Conservation (phyloP, 2,888 invertebrate species). For the Sinopyrophorus schimmeli region DNA sequence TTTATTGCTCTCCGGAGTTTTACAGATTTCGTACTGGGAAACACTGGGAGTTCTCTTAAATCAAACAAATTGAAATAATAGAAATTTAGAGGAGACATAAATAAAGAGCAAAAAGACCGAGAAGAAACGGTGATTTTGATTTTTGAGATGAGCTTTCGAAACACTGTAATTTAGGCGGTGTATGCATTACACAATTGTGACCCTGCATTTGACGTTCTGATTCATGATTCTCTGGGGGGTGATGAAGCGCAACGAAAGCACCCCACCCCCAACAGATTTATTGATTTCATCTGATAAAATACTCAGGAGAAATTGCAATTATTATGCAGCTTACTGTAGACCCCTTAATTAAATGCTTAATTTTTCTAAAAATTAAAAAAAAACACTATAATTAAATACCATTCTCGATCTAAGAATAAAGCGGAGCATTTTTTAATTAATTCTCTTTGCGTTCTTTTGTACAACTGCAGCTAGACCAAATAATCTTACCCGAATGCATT, state of each 20-base stretch:
- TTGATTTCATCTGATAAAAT: constrained; percentile 20
- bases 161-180: too few species aligned
- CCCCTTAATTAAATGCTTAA: constrained; percentile 13
- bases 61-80: too few species aligned
- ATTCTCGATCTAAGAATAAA: neutral
- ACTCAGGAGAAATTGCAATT: constrained; percentile 17
- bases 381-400: constrained; percentile 7
- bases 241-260: constrained; percentile 17
- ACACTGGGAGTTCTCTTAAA: too few species aligned
- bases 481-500: neutral
- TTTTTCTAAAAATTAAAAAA: constrained; percentile 3
- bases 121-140: too few species aligned
- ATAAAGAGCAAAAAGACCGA: too few species aligned
- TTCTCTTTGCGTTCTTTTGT: neutral
- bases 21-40: neutral
- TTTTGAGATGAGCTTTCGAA: too few species aligned
- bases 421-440: constrained; percentile 5
- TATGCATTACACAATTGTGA: constrained; percentile 18
- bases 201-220: constrained; percentile 22
- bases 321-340: constrained; percentile 10
- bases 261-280: constrained; percentile 13
- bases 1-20: too few species aligned
- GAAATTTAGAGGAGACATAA: too few species aligned
- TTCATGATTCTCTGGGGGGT: constrained; percentile 22
- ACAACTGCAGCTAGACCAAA: neutral